phyloP scores from a whole-genome alignment of 2,888 invertebrate species.

The Protonemura montana region DNA sequence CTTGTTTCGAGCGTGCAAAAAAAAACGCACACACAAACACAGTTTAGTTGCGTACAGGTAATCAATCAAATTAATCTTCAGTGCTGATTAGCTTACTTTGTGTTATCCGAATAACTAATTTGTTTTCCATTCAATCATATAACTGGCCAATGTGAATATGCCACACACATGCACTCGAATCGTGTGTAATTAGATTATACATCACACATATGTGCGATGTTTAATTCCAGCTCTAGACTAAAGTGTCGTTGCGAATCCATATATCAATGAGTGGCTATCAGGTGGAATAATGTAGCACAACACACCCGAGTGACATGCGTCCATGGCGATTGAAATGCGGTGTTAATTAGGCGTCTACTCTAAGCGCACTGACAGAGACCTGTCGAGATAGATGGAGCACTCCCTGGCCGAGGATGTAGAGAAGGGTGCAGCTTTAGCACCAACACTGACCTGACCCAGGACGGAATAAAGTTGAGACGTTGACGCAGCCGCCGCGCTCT shows the following conservation, averaged over 20 bases:
- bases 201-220: background rate
- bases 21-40: background rate
- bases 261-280: background rate
- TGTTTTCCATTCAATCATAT: background rate
- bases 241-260: background rate
- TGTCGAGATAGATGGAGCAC: background rate
- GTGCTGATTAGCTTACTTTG: background rate
- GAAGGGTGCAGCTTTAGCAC: background rate
- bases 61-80: background rate
- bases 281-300: background rate
- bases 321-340: background rate
- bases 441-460: background rate
- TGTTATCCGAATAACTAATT: background rate
- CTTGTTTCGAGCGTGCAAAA: background rate
- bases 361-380: background rate
- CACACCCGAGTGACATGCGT: background rate
- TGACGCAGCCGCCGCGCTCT: background rate
- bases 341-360: background rate
- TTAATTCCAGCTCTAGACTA: background rate
- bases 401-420: background rate
- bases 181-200: background rate
- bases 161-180: background rate
- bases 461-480: background rate
- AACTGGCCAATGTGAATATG: background rate
- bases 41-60: background rate